Conservation (phyloP, 2,113 vertebrate species). For the Tenebrosternarchus preto region DNA sequence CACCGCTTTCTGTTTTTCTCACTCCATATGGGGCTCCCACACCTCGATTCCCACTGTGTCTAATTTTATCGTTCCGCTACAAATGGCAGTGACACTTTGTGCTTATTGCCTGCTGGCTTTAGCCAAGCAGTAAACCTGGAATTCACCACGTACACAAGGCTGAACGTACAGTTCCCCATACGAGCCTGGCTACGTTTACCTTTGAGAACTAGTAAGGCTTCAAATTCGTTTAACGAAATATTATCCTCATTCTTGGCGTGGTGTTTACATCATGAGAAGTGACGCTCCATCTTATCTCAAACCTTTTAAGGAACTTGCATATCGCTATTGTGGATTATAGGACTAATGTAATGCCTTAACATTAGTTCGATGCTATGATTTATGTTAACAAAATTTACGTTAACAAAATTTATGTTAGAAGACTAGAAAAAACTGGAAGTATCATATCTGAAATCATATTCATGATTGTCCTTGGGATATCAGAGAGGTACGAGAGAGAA, state of each 20-base stretch:
- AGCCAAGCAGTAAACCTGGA: too few relatives aligned
- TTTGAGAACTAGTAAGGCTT: neutral
- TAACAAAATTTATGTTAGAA: neutral
- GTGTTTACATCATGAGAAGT: neutral
- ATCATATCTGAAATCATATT: slow-evolving; percentile 12
- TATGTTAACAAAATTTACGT: too few relatives aligned
- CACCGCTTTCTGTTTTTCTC: too few relatives aligned
- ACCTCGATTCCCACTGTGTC: too few relatives aligned
- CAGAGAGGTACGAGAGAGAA: slow-evolving; percentile 1
- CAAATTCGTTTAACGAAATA: neutral
- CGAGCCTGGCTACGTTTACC: too few relatives aligned
- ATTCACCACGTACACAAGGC: too few relatives aligned
- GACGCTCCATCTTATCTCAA: slow-evolving; percentile 8
- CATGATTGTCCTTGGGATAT: neutral
- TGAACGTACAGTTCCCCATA: too few relatives aligned
- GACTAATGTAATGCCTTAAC: neutral
- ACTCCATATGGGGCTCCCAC: too few relatives aligned
- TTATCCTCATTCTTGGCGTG: slow-evolving; percentile 8
- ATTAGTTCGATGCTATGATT: neutral
- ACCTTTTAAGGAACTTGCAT: slow-evolving; percentile 4
- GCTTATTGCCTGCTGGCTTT: too few relatives aligned
- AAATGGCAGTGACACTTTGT: too few relatives aligned
- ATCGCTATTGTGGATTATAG: slow-evolving; percentile 17
- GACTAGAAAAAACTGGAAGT: neutral
- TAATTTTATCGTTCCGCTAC: too few relatives aligned